A percentile compares a stretch with the other conserved stretches of the same genome.
These are phyloP conservation scores for Callocephalon fimbriatum DNA, from an alignment of 2,113 vertebrate genomes.

Conservation along the genomic window DNA sequence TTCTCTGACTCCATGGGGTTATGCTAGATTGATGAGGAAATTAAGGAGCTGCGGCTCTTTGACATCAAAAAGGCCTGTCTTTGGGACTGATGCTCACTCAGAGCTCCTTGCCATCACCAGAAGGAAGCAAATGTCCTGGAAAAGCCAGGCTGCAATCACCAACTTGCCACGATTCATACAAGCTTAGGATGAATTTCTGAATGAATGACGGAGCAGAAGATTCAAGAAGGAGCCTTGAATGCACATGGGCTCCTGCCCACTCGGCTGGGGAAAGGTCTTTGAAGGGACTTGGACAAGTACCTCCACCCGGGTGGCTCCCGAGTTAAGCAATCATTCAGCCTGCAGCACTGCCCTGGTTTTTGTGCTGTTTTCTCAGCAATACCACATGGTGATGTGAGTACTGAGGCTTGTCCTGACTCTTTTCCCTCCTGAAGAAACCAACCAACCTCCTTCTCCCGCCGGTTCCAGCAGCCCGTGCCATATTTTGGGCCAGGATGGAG, in stretches of 20 bases:
- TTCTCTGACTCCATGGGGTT: not conserved
- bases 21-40: not conserved
- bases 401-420: not conserved
- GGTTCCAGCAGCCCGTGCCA: accelerated
- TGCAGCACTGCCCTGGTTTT: not conserved
- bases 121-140: not conserved
- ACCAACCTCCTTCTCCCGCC: accelerated
- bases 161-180: not conserved
- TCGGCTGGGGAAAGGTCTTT: not conserved
- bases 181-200: not conserved
- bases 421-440: not conserved
- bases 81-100: not conserved
- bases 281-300: not conserved
- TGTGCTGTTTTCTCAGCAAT: not conserved
- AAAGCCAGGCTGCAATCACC: not conserved
- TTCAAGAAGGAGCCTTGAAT: not conserved
- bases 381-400: accelerated
- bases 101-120: not conserved
- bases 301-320: accelerated
- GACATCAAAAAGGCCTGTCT: not conserved
- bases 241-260: not conserved
- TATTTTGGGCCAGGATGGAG: not conserved
- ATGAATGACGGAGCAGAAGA: not conserved
- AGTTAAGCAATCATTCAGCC: not conserved
- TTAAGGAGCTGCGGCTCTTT: not conserved